phyloP scores from a whole-genome alignment of 2,113 vertebrate species.

The Cyprinodon variegatus region DNA sequence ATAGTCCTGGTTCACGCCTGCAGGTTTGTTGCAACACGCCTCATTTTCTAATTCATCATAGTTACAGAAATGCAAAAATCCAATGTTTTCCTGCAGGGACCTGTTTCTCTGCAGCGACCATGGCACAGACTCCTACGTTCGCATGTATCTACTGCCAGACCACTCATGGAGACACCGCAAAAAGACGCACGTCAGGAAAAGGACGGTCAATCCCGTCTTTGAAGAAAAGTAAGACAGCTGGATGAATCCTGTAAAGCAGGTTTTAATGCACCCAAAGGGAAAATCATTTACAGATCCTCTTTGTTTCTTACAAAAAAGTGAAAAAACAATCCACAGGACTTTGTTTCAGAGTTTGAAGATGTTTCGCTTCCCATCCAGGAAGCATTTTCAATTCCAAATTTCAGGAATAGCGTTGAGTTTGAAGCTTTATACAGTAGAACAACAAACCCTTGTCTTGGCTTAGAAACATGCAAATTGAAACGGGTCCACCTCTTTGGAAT shows the following conservation, averaged over 20 bases:
- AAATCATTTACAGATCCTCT: neutral
- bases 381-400: too few relatives aligned
- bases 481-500: too few relatives aligned
- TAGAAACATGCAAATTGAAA: too few relatives aligned
- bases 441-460: too few relatives aligned
- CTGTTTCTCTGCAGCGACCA: constrained; percentile 83
- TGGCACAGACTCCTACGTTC: constrained; percentile 91
- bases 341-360: too few relatives aligned
- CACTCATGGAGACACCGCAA: constrained; percentile 88
- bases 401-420: too few relatives aligned
- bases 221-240: constrained; percentile 86
- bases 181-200: constrained; percentile 88
- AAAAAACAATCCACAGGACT: too few relatives aligned
- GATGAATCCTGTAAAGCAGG: rapidly evolving
- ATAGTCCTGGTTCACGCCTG: constrained; percentile 84
- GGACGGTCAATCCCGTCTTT: constrained; percentile 86
- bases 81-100: constrained; percentile 76
- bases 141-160: constrained; percentile 92
- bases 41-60: too few relatives aligned
- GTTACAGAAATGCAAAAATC: neutral
- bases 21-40: constrained; percentile 80
- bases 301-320: neutral
- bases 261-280: neutral
- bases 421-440: too few relatives aligned
- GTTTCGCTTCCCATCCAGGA: too few relatives aligned